Evolutionary conservation across 2,797 vertebrate genomes (phyloP).

Genomic region (Synaphobranchus kaupii): DNA sequence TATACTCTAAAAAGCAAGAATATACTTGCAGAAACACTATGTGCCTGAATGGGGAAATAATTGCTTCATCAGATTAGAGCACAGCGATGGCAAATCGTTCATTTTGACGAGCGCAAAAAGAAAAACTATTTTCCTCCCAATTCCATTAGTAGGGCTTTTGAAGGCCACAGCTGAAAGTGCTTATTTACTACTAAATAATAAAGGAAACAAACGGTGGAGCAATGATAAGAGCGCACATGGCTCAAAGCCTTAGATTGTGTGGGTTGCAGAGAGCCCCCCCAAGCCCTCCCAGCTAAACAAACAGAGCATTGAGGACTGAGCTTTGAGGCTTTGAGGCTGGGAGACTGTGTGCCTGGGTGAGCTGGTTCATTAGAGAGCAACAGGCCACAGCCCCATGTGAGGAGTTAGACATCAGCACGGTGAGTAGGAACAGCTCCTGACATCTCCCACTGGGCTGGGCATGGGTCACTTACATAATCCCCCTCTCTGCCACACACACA

Average conservation of each 20-base stretch:
- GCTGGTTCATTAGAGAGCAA: conserved; percentile 1
- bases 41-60: conserved; percentile 8
- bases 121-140: not conserved
- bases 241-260: not conserved
- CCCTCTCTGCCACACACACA: not conserved
- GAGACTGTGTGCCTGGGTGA: not conserved
- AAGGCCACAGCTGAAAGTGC: not conserved
- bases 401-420: conserved; percentile 31
- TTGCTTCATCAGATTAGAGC: conserved; percentile 7
- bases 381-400: not conserved
- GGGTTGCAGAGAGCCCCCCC: not conserved
- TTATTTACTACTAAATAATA: conserved; percentile 20
- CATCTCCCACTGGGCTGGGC: conserved; percentile 17
- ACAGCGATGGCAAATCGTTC: not conserved
- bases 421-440: conserved; percentile 31
- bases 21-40: not conserved
- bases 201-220: not conserved
- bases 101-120: not conserved
- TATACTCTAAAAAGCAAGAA: not conserved
- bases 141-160: not conserved
- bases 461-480: conserved; percentile 17
- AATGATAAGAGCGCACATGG: not conserved
- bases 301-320: not conserved
- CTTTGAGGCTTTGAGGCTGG: conserved; percentile 5
- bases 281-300: conserved; percentile 24